phyloP scores from a whole-genome alignment of 2,113 vertebrate genomes.

The Cebus imitator region DNA sequence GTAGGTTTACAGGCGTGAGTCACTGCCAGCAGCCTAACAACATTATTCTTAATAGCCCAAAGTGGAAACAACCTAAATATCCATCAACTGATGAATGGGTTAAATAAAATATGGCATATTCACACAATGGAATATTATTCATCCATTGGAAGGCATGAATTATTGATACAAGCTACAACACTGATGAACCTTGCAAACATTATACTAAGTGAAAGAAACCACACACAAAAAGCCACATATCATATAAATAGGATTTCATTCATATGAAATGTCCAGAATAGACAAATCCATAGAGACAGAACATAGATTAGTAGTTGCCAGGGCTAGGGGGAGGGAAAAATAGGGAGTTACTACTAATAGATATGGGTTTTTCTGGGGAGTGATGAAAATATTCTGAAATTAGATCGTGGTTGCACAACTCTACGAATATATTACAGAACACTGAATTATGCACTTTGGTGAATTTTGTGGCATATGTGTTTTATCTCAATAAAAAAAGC shows the following conservation, averaged over 20 bases:
- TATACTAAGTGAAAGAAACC: background rate
- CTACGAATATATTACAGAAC: background rate
- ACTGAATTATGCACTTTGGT: background rate
- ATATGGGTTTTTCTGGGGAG: background rate
- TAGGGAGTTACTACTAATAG: background rate
- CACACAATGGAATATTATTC: background rate
- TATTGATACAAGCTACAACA: background rate
- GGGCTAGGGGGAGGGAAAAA: background rate
- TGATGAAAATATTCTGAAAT: background rate
- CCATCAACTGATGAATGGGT: background rate
- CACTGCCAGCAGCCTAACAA: background rate
- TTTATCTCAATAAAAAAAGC: background rate
- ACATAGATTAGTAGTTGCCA: background rate
- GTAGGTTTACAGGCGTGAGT: too few relatives aligned
- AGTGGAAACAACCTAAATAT: background rate
- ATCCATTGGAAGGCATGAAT: background rate
- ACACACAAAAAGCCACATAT: background rate
- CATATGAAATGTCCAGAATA: background rate
- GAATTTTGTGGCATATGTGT: background rate
- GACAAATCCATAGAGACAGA: background rate
- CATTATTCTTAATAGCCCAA: background rate
- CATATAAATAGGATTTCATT: background rate
- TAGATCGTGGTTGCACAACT: background rate
- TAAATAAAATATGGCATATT: background rate
- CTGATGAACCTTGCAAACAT: background rate